A percentile compares a stretch with the other conserved stretches of the same genome.
phyloP scores from a whole-genome alignment of 2,797 vertebrate genomes.

The Betta splendens region DNA sequence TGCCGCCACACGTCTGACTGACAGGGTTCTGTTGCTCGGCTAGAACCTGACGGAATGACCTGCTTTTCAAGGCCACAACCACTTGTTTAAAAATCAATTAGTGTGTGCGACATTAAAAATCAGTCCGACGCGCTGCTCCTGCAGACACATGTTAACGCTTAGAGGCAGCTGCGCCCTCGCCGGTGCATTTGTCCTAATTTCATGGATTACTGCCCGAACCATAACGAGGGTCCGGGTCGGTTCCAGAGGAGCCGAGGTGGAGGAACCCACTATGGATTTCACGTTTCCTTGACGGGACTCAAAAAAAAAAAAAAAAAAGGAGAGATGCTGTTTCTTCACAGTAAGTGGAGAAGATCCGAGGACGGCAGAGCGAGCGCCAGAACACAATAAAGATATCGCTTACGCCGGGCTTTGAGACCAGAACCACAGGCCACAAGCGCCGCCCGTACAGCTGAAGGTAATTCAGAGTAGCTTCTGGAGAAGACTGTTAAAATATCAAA shows the following conservation, averaged over 20 bases:
- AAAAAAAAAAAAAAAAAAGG: no score
- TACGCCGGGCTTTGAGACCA: not conserved
- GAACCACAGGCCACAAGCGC: not conserved
- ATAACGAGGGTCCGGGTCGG: slow-evolving; percentile 28
- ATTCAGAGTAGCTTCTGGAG: not conserved
- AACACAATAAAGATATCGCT: not conserved
- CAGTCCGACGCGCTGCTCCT: slow-evolving; percentile 16
- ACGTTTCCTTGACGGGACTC: not conserved
- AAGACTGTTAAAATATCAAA: not conserved
- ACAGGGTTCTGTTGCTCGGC: no score
- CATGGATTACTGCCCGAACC: slow-evolving; percentile 10
- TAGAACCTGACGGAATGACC: slow-evolving; percentile 42
- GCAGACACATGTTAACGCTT: slow-evolving; percentile 32
- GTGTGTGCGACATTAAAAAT: not conserved
- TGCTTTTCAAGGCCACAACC: slow-evolving; percentile 37
- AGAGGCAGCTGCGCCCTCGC: slow-evolving; percentile 33
- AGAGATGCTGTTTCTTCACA: not conserved
- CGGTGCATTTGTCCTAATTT: slow-evolving; percentile 23
- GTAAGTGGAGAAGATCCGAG: not conserved
- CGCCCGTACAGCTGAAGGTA: not conserved
- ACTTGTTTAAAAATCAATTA: slow-evolving; percentile 5
- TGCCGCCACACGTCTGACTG: slow-evolving; percentile 45
- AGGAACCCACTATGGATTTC: slow-evolving; percentile 16
- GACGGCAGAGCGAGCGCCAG: not conserved
- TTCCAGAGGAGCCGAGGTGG: slow-evolving; percentile 8